These are phyloP conservation scores for Callipepla squamata DNA, from an alignment of 2,113 vertebrate genomes.

Conservation along the genomic window DNA sequence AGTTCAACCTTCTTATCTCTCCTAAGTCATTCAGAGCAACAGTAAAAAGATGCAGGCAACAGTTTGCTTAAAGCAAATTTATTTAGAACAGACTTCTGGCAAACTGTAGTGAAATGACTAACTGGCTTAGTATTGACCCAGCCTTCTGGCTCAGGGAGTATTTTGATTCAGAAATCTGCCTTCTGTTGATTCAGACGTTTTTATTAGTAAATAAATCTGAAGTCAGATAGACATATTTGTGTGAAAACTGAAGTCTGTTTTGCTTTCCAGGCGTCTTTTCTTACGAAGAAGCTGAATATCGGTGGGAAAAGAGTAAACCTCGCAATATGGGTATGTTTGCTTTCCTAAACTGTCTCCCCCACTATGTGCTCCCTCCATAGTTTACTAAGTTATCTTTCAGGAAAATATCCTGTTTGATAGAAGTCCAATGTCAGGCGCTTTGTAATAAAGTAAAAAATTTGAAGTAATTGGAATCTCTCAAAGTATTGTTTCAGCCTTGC, in stretches of 20 bases:
- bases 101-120: neutral
- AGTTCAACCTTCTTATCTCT: neutral
- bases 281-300: conserved; percentile 98
- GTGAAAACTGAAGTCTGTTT: conserved; percentile 1
- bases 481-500: neutral
- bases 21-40: neutral
- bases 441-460: neutral
- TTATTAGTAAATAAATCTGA: neutral
- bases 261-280: conserved; percentile 91
- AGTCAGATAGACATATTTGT: neutral
- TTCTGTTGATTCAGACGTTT: neutral
- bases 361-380: neutral
- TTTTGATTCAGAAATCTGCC: neutral
- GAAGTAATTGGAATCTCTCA: neutral
- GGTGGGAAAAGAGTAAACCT: conserved; percentile 97
- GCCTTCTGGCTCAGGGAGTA: neutral
- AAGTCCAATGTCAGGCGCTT: neutral
- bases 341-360: neutral
- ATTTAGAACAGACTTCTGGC: neutral
- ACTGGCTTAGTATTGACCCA: neutral
- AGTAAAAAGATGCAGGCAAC: neutral
- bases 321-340: conserved; percentile 89
- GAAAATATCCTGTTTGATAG: neutral
- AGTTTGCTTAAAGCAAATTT: neutral
- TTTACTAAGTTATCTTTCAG: neutral